These are phyloP conservation scores for Sebastes kiyomatsui DNA, from an alignment of 2,797 vertebrate genomes.

Conservation along the genomic window DNA sequence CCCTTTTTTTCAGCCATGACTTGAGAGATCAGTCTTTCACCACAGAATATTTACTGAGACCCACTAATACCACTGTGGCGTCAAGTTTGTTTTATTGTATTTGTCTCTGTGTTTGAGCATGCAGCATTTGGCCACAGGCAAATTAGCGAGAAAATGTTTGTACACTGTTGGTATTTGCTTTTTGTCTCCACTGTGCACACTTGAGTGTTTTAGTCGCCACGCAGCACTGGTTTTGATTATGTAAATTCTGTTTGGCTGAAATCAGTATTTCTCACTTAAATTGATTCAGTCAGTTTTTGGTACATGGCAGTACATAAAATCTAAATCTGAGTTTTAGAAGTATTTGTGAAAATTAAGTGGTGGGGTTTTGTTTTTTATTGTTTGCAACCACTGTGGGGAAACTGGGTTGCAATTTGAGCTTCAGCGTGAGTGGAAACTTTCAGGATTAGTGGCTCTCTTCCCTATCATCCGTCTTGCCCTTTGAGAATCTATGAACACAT, in stretches of 20 bases:
- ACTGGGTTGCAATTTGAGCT: slow-evolving; percentile 29
- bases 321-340: slow-evolving; percentile 18
- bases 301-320: slow-evolving; percentile 19
- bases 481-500: slow-evolving; percentile 26
- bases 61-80: slow-evolving; percentile 46
- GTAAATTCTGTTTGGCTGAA: slow-evolving; percentile 28
- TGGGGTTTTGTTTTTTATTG: slow-evolving; percentile 35
- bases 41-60: slow-evolving; percentile 40
- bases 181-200: slow-evolving; percentile 12
- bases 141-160: slow-evolving; percentile 48
- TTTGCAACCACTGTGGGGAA: slow-evolving; percentile 22
- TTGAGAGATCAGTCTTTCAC: slow-evolving; percentile 39
- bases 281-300: slow-evolving; percentile 20
- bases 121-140: slow-evolving; percentile 38
- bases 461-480: slow-evolving; percentile 2
- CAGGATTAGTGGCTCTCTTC: slow-evolving; percentile 28
- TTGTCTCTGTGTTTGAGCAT: slow-evolving; percentile 35
- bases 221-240: slow-evolving; percentile 42
- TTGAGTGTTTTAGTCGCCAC: slow-evolving; percentile 12
- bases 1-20: slow-evolving; percentile 13
- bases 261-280: slow-evolving; percentile 20
- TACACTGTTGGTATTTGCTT: slow-evolving; percentile 29
- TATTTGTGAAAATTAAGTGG: slow-evolving; percentile 46
- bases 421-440: slow-evolving; percentile 37
- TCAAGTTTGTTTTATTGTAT: slow-evolving; percentile 52